A percentile compares a stretch with the other conserved stretches of the same genome.
These are phyloP conservation scores for Mycalesis mineus DNA, from an alignment of 2,888 invertebrate genomes.

Conservation along the genomic window DNA sequence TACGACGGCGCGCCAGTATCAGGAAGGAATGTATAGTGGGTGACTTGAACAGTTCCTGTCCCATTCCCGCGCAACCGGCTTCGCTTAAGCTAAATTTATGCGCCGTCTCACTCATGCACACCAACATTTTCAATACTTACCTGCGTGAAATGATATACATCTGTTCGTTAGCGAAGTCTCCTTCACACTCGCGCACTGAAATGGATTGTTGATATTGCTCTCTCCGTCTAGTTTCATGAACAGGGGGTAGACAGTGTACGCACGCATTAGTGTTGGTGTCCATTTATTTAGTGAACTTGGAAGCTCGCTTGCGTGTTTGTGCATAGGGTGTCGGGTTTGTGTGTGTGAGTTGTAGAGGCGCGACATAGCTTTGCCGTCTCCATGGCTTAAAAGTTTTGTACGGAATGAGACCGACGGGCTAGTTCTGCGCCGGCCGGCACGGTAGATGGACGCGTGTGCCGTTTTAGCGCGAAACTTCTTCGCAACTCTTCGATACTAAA, in stretches of 20 bases:
- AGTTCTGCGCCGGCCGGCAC: conserved; percentile 75
- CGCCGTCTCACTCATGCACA: conserved; percentile 67
- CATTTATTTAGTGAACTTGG: conserved; percentile 79
- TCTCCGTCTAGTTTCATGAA: conserved; percentile 69
- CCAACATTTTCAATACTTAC: conserved; percentile 77
- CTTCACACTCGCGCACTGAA: conserved; percentile 45
- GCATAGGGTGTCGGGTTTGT: conserved; percentile 70
- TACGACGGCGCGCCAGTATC: conserved; percentile 73
- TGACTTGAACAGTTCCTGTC: conserved; percentile 75
- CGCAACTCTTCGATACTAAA: conserved; percentile 63
- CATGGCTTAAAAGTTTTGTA: conserved; percentile 78
- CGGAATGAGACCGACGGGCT: conserved; percentile 65
- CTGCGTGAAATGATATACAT: conserved; percentile 78
- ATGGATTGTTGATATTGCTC: conserved; percentile 74
- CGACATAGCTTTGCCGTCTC: conserved; percentile 79
- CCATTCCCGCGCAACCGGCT: conserved; percentile 67
- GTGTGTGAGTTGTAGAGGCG: conserved; percentile 76
- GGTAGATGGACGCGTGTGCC: conserved; percentile 55
- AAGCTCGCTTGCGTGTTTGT: conserved; percentile 75
- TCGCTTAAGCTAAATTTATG: conserved; percentile 69
- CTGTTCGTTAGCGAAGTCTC: conserved; percentile 68
- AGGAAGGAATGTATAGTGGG: conserved; percentile 78
- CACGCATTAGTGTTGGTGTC: conserved; percentile 73
- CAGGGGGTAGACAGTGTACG: conserved; percentile 74
- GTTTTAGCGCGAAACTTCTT: conserved; percentile 58